Conservation (phyloP, 2,113 vertebrate genomes). For the Cochlearius cochlearius region DNA sequence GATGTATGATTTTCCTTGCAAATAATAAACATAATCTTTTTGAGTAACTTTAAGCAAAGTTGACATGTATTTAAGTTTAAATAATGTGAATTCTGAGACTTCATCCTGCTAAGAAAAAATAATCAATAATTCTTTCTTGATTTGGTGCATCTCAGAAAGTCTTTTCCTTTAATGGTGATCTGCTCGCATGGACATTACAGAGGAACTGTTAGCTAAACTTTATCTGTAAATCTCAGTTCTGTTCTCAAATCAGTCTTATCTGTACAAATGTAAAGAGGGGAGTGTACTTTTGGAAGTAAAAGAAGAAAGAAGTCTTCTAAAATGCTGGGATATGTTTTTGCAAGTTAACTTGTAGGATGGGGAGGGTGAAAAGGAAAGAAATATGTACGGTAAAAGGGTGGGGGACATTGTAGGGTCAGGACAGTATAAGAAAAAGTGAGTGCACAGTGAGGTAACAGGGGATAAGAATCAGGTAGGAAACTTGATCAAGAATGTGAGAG, state of each 20-base stretch:
- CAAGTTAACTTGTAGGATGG: neutral
- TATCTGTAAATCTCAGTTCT: neutral
- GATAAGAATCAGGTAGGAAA: neutral
- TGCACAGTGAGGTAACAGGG: neutral
- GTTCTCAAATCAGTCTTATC: neutral
- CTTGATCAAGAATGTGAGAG: neutral
- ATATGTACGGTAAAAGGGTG: fast-evolving
- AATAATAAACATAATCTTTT: neutral
- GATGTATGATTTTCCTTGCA: neutral
- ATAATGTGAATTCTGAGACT: neutral
- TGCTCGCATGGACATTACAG: neutral
- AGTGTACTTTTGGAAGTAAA: neutral
- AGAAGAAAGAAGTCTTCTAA: neutral
- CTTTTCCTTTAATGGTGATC: neutral
- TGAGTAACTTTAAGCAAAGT: neutral
- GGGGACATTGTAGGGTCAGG: neutral
- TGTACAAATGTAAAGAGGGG: neutral
- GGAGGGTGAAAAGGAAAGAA: neutral
- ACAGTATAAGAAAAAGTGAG: neutral
- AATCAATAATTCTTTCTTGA: neutral
- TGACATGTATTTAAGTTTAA: neutral
- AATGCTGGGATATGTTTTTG: neutral
- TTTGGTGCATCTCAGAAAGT: neutral
- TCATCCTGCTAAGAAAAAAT: neutral
- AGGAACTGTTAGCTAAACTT: neutral